A percentile compares a stretch with the other conserved stretches of the same genome.
Conservation (phyloP, 2,888 invertebrate species). For the Pterobdella sp. region DNA sequence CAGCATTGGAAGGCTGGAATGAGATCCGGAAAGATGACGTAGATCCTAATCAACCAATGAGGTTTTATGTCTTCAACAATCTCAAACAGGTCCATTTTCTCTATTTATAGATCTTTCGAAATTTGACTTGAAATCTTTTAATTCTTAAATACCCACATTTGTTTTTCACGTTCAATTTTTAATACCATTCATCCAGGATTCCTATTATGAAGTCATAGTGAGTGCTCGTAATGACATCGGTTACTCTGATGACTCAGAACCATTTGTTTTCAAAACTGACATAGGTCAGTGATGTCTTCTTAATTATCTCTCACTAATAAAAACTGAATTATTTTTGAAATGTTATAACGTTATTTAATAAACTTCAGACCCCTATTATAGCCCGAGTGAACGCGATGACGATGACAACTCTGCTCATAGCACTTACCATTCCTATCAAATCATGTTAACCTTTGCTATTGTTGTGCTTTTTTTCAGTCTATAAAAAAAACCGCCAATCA, state of each 20-base stretch:
- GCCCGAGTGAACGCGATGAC: background rate
- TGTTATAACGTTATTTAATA: background rate
- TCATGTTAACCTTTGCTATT: background rate
- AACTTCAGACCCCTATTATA: background rate
- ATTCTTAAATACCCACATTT: background rate
- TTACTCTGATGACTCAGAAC: conserved; percentile 31
- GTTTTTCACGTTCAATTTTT: background rate
- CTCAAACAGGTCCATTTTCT: conserved; percentile 24
- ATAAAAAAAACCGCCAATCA: too few relatives aligned
- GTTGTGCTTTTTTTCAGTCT: background rate
- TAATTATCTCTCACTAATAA: background rate
- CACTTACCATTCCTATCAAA: background rate
- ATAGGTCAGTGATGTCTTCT: background rate
- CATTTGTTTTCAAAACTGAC: conserved; percentile 34
- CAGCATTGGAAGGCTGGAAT: conserved; percentile 32
- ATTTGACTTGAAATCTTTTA: background rate
- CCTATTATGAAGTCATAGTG: conserved; percentile 34
- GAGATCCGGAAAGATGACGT: conserved; percentile 27
- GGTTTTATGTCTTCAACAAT: conserved; percentile 31
- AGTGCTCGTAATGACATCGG: conserved; percentile 36
- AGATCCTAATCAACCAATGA: conserved; percentile 31
- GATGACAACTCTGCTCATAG: background rate
- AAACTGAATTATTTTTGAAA: background rate
- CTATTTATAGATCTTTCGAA: background rate
- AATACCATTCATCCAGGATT: background rate